phyloP scores from a whole-genome alignment of 2,888 invertebrate species.

The Perdita meconis region DNA sequence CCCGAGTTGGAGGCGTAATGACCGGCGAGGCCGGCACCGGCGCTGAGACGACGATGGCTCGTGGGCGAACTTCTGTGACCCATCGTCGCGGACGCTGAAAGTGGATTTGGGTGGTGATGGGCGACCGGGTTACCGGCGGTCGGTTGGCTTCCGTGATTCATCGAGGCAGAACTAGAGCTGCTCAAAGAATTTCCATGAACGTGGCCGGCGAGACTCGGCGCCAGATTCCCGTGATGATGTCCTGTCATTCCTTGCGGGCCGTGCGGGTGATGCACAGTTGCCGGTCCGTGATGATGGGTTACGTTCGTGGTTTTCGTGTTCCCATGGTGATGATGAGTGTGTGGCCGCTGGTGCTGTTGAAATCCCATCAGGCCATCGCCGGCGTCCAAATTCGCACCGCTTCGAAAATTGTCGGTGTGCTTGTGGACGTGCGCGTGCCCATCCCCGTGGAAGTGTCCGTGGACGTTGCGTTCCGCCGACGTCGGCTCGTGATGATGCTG shows the following conservation, averaged over 20 bases:
- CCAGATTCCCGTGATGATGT: slow-evolving; percentile 68
- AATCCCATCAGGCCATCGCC: slow-evolving; percentile 66
- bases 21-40: slow-evolving; percentile 29
- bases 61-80: slow-evolving; percentile 61
- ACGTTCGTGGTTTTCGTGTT: slow-evolving; percentile 60
- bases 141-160: slow-evolving; percentile 52
- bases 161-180: slow-evolving; percentile 40
- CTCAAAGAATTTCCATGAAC: slow-evolving; percentile 59
- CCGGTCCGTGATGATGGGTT: slow-evolving; percentile 65
- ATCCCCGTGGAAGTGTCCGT: slow-evolving; percentile 71
- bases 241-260: slow-evolving; percentile 57
- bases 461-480: slow-evolving; percentile 62
- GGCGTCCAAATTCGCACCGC: slow-evolving; percentile 60
- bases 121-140: slow-evolving; percentile 30
- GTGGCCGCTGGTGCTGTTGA: slow-evolving; percentile 71
- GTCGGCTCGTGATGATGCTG: slow-evolving; percentile 72
- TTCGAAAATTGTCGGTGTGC: slow-evolving; percentile 67
- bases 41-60: slow-evolving; percentile 60
- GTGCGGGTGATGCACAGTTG: slow-evolving; percentile 62
- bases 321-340: slow-evolving; percentile 73
- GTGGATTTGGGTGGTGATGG: slow-evolving; percentile 62
- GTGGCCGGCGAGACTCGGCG: slow-evolving; percentile 53
- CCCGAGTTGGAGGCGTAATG: slow-evolving; percentile 60
- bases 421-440: slow-evolving; percentile 69
- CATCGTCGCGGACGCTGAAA: slow-evolving; percentile 49